These are phyloP conservation scores for Rhinogobio ventralis DNA, from an alignment of 2,797 vertebrate genomes.

Conservation along the genomic window DNA sequence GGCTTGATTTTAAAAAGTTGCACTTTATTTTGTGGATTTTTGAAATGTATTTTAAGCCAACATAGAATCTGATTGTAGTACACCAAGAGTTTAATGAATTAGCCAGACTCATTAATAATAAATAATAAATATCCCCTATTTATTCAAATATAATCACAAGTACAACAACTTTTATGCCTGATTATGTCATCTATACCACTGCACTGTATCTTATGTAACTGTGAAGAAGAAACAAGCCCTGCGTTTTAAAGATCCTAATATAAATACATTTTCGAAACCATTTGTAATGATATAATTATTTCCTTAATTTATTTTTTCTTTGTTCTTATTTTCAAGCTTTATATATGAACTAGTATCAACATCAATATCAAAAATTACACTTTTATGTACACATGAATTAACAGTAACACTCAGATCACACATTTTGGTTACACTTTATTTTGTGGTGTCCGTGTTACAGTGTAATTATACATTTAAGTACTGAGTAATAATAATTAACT, in stretches of 20 bases:
- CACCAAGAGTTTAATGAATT: background rate
- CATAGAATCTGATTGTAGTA: background rate
- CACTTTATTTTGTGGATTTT: slow-evolving; percentile 48
- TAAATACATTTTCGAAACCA: slow-evolving; percentile 19
- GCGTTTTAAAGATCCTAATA: slow-evolving; percentile 13
- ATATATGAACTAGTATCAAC: slow-evolving; percentile 28
- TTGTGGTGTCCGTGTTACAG: no score
- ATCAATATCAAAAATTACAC: background rate
- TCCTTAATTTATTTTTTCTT: slow-evolving; percentile 37
- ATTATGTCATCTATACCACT: slow-evolving; percentile 1
- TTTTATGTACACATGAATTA: slow-evolving; percentile 36
- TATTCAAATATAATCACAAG: slow-evolving; percentile 23
- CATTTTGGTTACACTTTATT: no score
- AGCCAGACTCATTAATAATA: background rate
- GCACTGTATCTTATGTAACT: slow-evolving; percentile 22
- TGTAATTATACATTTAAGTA: no score
- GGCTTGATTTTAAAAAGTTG: slow-evolving; percentile 39
- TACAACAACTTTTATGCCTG: background rate
- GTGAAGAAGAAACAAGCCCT: slow-evolving; percentile 19
- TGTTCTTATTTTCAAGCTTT: slow-evolving; percentile 24
- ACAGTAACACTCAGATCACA: slow-evolving; percentile 5
- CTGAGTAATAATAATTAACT: no score
- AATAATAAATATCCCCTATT: slow-evolving; percentile 16
- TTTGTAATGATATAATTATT: slow-evolving; percentile 18
- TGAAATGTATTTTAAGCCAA: slow-evolving; percentile 7